A percentile compares a stretch with the other conserved stretches of the same genome.
These are phyloP conservation scores for Mareca penelope DNA, from an alignment of 2,797 vertebrate genomes.

Conservation along the genomic window DNA sequence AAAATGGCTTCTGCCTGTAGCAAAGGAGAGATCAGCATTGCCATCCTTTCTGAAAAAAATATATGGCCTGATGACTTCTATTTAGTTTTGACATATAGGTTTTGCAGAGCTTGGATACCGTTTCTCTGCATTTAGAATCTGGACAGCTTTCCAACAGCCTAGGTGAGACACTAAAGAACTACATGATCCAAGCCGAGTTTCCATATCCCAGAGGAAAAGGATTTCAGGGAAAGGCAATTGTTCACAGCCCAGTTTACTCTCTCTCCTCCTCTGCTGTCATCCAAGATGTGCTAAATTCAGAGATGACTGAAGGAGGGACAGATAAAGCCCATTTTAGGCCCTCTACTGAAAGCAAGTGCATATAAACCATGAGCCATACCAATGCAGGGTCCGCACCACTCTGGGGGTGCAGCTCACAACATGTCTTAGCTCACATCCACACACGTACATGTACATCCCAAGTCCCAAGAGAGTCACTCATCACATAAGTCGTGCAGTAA, in stretches of 20 bases:
- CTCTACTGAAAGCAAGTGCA: background rate
- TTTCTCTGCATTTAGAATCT: background rate
- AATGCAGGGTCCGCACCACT: background rate
- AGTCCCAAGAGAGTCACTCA: background rate
- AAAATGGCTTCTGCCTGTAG: slow-evolving; percentile 41
- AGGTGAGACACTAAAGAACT: background rate
- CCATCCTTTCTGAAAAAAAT: slow-evolving; percentile 48
- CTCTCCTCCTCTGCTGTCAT: background rate
- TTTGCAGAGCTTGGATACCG: background rate
- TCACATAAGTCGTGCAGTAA: background rate
- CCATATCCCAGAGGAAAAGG: background rate
- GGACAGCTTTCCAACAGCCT: background rate
- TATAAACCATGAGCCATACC: fast-evolving
- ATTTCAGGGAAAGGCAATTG: background rate
- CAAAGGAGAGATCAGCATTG: slow-evolving; percentile 23
- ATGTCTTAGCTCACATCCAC: background rate
- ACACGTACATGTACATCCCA: background rate
- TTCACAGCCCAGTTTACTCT: background rate
- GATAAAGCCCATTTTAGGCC: background rate
- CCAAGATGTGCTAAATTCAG: background rate
- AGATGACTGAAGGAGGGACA: background rate
- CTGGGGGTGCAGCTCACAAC: background rate
- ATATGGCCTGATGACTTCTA: slow-evolving; percentile 49
- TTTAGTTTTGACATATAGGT: slow-evolving; percentile 26
- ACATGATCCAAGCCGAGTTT: background rate